Conservation (phyloP, 2,888 invertebrate species). For the Argyresthia goedartella region DNA sequence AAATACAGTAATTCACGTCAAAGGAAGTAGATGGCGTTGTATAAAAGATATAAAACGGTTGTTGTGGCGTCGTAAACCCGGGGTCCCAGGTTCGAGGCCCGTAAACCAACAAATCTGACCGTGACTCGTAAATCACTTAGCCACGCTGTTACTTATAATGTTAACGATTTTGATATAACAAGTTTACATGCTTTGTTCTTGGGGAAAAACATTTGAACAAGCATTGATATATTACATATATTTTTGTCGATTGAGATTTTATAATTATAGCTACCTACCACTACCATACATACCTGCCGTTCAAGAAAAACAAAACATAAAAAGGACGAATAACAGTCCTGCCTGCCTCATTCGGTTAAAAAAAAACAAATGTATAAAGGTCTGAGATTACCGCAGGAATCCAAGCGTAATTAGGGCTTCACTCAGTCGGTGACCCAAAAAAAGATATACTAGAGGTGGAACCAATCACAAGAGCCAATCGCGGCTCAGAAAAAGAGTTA, state of each 20-base stretch:
- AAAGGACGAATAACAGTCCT: too few species aligned
- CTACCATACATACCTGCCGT: too few species aligned
- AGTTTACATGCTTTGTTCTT: constrained; percentile 23
- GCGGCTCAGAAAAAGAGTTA: constrained; percentile 34
- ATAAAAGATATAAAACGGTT: constrained; percentile 52
- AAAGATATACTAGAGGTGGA: constrained; percentile 38
- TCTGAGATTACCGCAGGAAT: constrained; percentile 14
- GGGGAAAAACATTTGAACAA: too few species aligned
- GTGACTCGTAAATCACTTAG: constrained; percentile 67
- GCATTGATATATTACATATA: too few species aligned
- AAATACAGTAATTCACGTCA: constrained; percentile 3
- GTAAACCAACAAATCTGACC: constrained; percentile 70
- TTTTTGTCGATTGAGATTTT: too few species aligned
- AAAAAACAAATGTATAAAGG: constrained; percentile 1
- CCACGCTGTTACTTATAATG: constrained; percentile 59
- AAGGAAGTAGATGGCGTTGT: constrained; percentile 20
- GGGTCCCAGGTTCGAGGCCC: constrained; percentile 54
- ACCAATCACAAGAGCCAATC: constrained; percentile 47
- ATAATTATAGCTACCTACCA: too few species aligned
- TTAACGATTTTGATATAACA: constrained; percentile 11
- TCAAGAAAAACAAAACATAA: too few species aligned
- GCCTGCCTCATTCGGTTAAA: too few species aligned
- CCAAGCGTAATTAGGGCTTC: constrained; percentile 49
- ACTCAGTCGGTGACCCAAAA: constrained; percentile 28
- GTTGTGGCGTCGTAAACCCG: constrained; percentile 41